Conservation (phyloP, 2,797 vertebrate genomes). For the Merluccius polli region DNA sequence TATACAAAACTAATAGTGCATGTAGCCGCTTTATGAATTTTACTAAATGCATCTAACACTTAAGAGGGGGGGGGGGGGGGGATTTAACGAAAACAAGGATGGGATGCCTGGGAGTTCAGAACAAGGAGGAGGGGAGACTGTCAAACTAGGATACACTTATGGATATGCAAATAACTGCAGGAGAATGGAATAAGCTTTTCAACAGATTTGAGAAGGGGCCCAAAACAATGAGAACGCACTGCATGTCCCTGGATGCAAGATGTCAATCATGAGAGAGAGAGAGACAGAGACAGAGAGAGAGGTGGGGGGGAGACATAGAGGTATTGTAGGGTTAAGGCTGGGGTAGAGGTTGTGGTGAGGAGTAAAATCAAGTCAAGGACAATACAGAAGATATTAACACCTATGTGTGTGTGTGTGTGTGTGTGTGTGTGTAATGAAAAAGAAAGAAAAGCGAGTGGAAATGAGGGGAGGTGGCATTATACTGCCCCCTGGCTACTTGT, state of each 20-base stretch:
- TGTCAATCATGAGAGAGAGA: slow-evolving; percentile 75
- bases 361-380: neutral
- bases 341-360: neutral
- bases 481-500: slow-evolving; percentile 4
- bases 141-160: slow-evolving; percentile 88
- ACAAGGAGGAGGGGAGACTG: slow-evolving; percentile 50
- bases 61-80: slow-evolving; percentile 68
- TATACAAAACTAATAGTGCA: slow-evolving; percentile 94
- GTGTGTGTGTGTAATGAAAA: too few species aligned
- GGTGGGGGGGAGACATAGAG: slow-evolving; percentile 55
- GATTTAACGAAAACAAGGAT: slow-evolving; percentile 77
- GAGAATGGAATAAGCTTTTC: slow-evolving; percentile 79
- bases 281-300: slow-evolving; percentile 48
- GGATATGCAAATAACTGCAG: slow-evolving; percentile 87
- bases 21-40: slow-evolving; percentile 95
- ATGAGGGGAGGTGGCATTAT: neutral
- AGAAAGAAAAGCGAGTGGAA: neutral
- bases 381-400: neutral
- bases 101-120: slow-evolving; percentile 15
- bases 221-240: slow-evolving; percentile 81
- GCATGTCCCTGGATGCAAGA: slow-evolving; percentile 70
- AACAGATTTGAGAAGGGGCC: slow-evolving; percentile 79
- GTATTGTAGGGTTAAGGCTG: too few species aligned
- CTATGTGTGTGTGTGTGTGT: too few species aligned
- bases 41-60: slow-evolving; percentile 89